A percentile compares a stretch with the other conserved stretches of the same genome.
These are phyloP conservation scores for Liparis tanakae DNA, from an alignment of 2,797 vertebrate species.

Conservation along the genomic window DNA sequence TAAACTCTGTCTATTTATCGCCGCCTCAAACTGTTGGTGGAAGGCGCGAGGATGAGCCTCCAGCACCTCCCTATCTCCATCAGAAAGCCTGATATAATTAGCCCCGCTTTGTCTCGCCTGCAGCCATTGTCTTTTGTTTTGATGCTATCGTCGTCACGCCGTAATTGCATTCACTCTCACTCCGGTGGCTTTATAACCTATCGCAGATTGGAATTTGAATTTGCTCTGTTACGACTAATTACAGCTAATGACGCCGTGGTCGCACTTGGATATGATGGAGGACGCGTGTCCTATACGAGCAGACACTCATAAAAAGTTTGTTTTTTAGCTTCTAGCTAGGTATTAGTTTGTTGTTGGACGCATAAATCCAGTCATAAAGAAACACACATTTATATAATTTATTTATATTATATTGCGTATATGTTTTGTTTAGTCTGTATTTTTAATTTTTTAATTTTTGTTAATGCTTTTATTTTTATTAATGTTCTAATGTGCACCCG, in stretches of 20 bases:
- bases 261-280: slow-evolving; percentile 10
- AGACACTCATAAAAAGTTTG: not conserved
- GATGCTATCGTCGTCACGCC: slow-evolving; percentile 66
- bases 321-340: not conserved
- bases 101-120: slow-evolving; percentile 61
- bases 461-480: too few species aligned
- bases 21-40: slow-evolving; percentile 40
- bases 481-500: too few species aligned
- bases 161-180: slow-evolving; percentile 72
- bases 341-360: not conserved
- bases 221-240: slow-evolving; percentile 56
- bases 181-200: slow-evolving; percentile 61
- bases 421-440: too few species aligned
- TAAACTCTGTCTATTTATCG: slow-evolving; percentile 66
- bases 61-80: slow-evolving; percentile 62
- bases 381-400: too few species aligned
- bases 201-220: slow-evolving; percentile 55
- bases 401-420: too few species aligned
- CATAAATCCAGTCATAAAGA: not conserved
- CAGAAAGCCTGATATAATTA: slow-evolving; percentile 71
- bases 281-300: not conserved
- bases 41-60: slow-evolving; percentile 49
- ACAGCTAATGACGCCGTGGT: slow-evolving; percentile 40
- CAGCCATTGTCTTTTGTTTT: slow-evolving; percentile 72
- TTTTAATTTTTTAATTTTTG: too few species aligned